Conservation (phyloP, 1,140 invertebrate genomes). For the Drosophila carrolli region DNA sequence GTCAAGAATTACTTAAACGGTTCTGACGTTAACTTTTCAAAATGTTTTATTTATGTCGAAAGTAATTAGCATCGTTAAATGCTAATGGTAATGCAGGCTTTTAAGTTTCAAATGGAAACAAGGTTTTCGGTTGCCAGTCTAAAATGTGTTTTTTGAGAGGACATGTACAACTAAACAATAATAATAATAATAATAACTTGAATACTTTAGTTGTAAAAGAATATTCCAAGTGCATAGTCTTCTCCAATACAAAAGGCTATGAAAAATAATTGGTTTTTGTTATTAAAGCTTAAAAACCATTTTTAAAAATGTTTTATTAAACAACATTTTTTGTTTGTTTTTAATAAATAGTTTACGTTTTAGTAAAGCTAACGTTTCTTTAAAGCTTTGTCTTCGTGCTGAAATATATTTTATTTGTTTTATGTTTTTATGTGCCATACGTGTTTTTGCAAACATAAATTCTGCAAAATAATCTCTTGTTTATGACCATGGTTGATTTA, state of each 20-base stretch:
- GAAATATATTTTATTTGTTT: background rate
- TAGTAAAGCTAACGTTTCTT: no score
- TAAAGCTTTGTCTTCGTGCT: no score
- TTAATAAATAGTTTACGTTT: no score
- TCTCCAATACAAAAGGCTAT: no score
- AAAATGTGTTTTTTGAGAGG: background rate
- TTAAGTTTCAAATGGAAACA: slow-evolving; percentile 1
- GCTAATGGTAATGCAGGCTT: slow-evolving; percentile 13
- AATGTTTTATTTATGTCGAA: slow-evolving; percentile 41
- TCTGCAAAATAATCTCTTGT: background rate
- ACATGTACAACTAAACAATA: no score
- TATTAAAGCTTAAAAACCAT: no score
- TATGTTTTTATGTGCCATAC: background rate
- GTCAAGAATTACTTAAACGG: slow-evolving; percentile 18
- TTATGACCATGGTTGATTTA: slow-evolving; percentile 4
- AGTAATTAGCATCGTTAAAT: slow-evolving; percentile 32
- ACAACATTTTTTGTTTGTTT: no score
- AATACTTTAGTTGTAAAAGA: no score
- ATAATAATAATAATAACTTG: no score
- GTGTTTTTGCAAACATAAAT: background rate
- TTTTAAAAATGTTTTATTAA: no score
- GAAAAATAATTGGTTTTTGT: no score
- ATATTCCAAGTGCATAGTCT: no score
- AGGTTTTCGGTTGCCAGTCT: background rate
- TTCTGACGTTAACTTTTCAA: slow-evolving; percentile 4